Evolutionary conservation across 2,113 vertebrate genomes (phyloP).

Genomic region (Cygnus atratus): DNA sequence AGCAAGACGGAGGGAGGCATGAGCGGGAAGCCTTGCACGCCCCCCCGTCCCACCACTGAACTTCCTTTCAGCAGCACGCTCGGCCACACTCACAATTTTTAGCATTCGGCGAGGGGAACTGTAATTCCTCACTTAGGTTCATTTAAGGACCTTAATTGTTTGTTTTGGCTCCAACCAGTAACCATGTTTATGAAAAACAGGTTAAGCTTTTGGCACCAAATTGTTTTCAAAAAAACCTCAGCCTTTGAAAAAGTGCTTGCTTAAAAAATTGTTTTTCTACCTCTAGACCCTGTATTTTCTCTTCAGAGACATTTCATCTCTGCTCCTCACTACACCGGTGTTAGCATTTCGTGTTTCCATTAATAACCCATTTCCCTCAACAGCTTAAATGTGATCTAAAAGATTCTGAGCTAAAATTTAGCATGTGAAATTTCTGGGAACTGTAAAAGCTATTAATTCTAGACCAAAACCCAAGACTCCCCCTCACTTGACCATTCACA

Average conservation of each 20-base stretch:
- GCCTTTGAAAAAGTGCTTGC: constrained; percentile 66
- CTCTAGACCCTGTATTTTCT: constrained; percentile 41
- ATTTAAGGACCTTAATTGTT: constrained; percentile 73
- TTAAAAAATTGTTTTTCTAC: constrained; percentile 49
- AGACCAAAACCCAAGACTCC: not conserved
- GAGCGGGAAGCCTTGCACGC: not conserved
- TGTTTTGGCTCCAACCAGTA: constrained; percentile 73
- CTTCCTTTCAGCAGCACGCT: not conserved
- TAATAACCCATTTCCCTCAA: not conserved
- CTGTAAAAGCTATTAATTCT: not conserved
- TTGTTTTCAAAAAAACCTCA: constrained; percentile 58
- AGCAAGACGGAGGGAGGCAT: not conserved
- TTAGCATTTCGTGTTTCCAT: constrained; percentile 1
- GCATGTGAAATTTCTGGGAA: not conserved
- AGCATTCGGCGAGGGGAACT: constrained; percentile 38
- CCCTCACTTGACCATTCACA: fast-evolving
- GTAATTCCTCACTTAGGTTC: constrained; percentile 66
- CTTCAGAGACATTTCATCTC: constrained; percentile 43
- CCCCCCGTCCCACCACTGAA: fast-evolving
- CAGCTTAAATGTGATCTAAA: not conserved
- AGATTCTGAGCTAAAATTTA: not conserved
- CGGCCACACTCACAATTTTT: not conserved
- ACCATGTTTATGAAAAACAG: constrained; percentile 82
- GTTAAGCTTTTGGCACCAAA: constrained; percentile 83
- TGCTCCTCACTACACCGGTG: not conserved